Evolutionary conservation across 2,113 vertebrate species (phyloP), one percentile per base, ranked within the genome.

Genomic region (Mirounga angustirostris): DNA sequence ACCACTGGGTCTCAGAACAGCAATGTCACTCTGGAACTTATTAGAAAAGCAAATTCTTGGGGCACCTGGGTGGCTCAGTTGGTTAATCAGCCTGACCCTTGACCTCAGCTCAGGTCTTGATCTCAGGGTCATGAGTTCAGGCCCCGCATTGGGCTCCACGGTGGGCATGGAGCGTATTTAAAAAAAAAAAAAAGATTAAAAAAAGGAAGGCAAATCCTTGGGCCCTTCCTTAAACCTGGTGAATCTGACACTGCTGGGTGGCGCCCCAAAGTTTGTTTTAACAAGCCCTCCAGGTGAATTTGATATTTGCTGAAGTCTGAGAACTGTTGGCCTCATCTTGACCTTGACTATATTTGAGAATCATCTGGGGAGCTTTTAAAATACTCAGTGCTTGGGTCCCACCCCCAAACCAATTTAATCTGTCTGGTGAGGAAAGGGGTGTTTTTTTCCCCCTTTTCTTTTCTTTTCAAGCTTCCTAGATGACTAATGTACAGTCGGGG

Each of bases 351-450:
- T 46, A 19, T 11, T 1, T 19, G 54, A 93, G 90, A 50, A 76
- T 86, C 85, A 33, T 18, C 58, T 7, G 4, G 28, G 16, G 85
- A 13, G 19, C 13, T 54, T 92, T 76, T 33, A 69, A 90, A 82
- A 4, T 30, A 33, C 46, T 84, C 26, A 5, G 2, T 0, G 4
- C 24, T 1, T 22, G 58, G 43, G 36, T 16, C 58, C 84, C 58
- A 46, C 63, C 58, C 65, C 95, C 28, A 28, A 94, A 46, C 73
- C 94, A 92, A 90, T 69, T 80, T 67, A 61, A 83, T n/a, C 26
- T 36, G 65, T 58, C 71, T 69, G 43, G 46, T 15, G 43, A 91
- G 36, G 26, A 52, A 83, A 26, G 74, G 71, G 19, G 12, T 33
- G 40, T 46, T 54, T 28, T 8, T 18, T 2, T 7, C 16, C 2